phyloP scores from a whole-genome alignment of 1,140 invertebrate genomes.

The Drosophila funebris region DNA sequence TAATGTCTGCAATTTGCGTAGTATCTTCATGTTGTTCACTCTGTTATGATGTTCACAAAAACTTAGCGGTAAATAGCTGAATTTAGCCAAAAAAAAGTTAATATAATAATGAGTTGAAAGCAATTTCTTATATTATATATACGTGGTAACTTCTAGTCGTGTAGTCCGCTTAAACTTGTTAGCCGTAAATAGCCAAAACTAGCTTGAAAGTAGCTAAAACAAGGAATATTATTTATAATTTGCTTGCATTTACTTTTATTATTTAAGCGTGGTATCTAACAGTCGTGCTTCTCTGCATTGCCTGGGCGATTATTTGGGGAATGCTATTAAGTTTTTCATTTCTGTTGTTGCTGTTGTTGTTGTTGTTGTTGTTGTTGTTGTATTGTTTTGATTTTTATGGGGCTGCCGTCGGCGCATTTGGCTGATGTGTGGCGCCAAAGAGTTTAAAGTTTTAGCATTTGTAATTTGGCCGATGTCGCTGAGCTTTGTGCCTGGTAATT shows the following conservation, averaged over 20 bases:
- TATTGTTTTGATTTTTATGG: constrained; percentile 29
- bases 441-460: constrained; percentile 72
- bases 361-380: too few relatives aligned
- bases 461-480: constrained; percentile 42
- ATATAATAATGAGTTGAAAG: too few relatives aligned
- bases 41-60: too few relatives aligned
- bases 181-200: too few relatives aligned
- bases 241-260: too few relatives aligned
- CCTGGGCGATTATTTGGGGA: background rate
- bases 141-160: background rate
- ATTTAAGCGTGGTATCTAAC: background rate
- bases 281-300: background rate
- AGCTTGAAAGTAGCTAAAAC: too few relatives aligned
- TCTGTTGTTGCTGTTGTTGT: too few relatives aligned
- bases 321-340: constrained; percentile 1
- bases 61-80: background rate
- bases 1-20: too few relatives aligned
- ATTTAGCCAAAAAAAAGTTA: background rate
- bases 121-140: background rate
- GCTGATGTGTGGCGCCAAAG: constrained; percentile 77
- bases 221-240: too few relatives aligned
- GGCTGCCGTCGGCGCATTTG: constrained; percentile 47
- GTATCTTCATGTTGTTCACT: too few relatives aligned
- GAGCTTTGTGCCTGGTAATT: constrained; percentile 59
- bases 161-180: too few relatives aligned